Base-by-base conservation (phyloP, 1,140 invertebrate genomes). In the Epicauta chinensis region DNA sequence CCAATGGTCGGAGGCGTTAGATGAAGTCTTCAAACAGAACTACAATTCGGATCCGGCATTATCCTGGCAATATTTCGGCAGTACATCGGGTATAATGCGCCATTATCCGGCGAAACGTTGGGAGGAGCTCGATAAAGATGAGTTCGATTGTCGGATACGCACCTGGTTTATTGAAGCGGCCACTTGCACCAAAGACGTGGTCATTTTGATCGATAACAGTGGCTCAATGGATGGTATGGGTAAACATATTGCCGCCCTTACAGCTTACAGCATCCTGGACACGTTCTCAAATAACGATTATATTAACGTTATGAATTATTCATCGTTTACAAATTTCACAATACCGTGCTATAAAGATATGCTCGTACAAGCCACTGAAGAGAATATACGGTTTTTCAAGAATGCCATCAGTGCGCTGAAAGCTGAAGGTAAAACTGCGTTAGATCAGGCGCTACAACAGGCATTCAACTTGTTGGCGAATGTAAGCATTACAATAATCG, bases 271-370 rank as follows among this genome's bases (percentile, higher is more conserved):
- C 29, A 87, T 99, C 35, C 71, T 99, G 53, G 90, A 97, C 29
- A 99, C 97, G 0, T 80, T 99, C 6, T 97, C 90, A 7, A 97
- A 98, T 65, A 97, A 99, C 71, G 97, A 99, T 71, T 97, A 91
- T 67, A 87, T 99, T 36, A 96, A 96, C 58, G 84, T 99, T 23
- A 84, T 93, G 44, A 83, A 80, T 37, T 93, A 89, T 66, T 82
- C 81, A 16, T 77, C 81, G 16, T 71, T 71, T 0, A 80, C 81
- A 0, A 66, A 77, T 5, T 80, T 86, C 55, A 76, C 89, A 4
- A 83, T 93, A 2, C 74, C 78, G 1, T 97, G 93, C 70, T 95
- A 94, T 68, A 81, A 82, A 48, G 80, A 86, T 41, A 82, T 79
- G 34, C 70, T 97, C 2, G 87, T 97, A 29, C 85, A 95, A 73